These are phyloP conservation scores for Hemicordylus capensis DNA, from an alignment of 2,113 vertebrate species.

Conservation along the genomic window DNA sequence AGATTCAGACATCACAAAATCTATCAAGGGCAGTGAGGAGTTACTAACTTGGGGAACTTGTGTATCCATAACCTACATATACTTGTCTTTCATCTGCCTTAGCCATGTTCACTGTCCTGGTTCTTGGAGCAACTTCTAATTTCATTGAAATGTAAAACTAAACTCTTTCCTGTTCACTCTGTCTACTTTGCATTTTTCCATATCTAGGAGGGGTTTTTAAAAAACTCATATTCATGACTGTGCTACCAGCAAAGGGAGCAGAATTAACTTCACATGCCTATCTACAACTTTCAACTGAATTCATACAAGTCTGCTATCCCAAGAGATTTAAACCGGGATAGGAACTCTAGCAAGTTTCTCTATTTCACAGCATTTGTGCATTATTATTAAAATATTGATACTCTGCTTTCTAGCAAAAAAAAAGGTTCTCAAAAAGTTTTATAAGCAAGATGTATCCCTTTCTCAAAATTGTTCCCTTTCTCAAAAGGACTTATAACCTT, in stretches of 20 bases:
- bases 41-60: neutral
- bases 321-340: neutral
- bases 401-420: too few relatives aligned
- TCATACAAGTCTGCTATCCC: neutral
- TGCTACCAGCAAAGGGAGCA: constrained; percentile 53
- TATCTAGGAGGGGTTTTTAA: constrained; percentile 45
- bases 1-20: neutral
- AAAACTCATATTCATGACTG: constrained; percentile 58
- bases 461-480: too few relatives aligned
- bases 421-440: too few relatives aligned
- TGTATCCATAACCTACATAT: neutral
- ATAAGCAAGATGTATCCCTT: too few relatives aligned
- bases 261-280: constrained; percentile 8
- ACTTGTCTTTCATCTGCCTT: constrained; percentile 1
- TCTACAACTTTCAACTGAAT: neutral
- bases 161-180: constrained; percentile 53
- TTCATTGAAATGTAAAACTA: constrained; percentile 64
- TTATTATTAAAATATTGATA: too few relatives aligned
- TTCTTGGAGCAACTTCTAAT: constrained; percentile 51
- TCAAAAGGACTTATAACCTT: too few relatives aligned
- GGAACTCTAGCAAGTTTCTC: neutral
- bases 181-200: constrained; percentile 48
- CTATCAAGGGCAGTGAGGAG: neutral
- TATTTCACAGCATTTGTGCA: neutral
- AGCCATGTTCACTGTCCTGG: constrained; percentile 1